phyloP scores from a whole-genome alignment of 2,888 invertebrate genomes.

The Xestobium rufovillosum region DNA sequence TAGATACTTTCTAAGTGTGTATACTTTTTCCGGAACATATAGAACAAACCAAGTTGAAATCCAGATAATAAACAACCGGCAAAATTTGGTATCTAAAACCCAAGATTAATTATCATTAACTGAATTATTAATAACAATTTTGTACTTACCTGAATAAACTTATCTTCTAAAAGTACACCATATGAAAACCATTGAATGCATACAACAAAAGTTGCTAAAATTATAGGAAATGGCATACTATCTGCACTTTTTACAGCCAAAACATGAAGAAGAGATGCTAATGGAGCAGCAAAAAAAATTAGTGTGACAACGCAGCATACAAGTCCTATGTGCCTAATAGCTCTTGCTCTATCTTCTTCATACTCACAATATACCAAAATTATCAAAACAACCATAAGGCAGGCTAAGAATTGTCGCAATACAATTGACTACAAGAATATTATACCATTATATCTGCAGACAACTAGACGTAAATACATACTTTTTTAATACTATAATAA shows the following conservation, averaged over 20 bases:
- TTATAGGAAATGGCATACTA: conserved; percentile 80
- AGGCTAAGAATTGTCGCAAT: conserved; percentile 53
- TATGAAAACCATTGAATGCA: conserved; percentile 80
- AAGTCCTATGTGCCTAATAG: conserved; percentile 57
- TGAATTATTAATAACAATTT: conserved; percentile 11
- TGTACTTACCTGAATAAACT: conserved; percentile 64
- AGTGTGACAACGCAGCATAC: conserved; percentile 68
- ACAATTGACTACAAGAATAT: conserved; percentile 44
- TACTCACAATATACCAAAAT: conserved; percentile 53
- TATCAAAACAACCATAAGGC: conserved; percentile 47
- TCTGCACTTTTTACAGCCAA: conserved; percentile 72
- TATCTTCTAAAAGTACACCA: conserved; percentile 69
- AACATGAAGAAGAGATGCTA: conserved; percentile 74
- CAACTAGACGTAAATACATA: conserved; percentile 25
- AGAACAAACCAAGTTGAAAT: conserved; percentile 14
- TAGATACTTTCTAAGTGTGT: conserved; percentile 8
- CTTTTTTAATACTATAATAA: conserved; percentile 65
- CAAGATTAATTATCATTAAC: conserved; percentile 12
- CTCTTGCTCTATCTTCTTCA: conserved; percentile 47
- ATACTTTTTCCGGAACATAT: not conserved
- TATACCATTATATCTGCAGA: not conserved
- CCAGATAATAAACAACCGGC: conserved; percentile 17
- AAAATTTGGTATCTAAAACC: conserved; percentile 18
- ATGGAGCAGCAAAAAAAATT: conserved; percentile 74
- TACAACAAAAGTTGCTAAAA: conserved; percentile 73